Evolutionary conservation across 2,113 vertebrate genomes (phyloP).

Genomic region (Probosciger aterrimus): DNA sequence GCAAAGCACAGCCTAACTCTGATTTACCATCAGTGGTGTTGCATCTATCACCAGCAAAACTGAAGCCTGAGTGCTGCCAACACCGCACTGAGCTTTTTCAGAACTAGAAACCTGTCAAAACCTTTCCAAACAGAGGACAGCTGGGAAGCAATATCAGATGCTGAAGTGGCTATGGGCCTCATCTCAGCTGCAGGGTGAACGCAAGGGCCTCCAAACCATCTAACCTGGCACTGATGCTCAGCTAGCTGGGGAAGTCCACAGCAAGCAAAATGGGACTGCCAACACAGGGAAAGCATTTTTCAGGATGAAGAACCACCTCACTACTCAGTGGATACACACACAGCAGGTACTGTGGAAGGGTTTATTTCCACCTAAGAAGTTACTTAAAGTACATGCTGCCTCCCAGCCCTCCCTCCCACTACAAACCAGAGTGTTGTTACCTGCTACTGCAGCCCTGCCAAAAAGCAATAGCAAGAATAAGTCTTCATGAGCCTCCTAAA

Average conservation of each 20-base stretch:
- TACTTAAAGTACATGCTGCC: neutral
- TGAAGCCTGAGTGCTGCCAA: neutral
- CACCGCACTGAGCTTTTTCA: neutral
- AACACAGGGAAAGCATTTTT: neutral
- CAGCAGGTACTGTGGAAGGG: rapidly evolving
- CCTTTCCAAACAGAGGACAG: neutral
- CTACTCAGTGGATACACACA: neutral
- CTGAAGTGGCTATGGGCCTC: neutral
- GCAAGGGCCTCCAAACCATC: rapidly evolving
- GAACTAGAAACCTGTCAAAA: neutral
- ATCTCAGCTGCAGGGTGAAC: neutral
- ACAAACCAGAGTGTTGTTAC: neutral
- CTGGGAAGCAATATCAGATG: neutral
- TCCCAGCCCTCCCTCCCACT: neutral
- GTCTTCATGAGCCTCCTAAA: neutral
- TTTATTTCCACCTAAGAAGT: neutral
- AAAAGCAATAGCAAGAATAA: neutral
- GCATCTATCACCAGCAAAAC: neutral
- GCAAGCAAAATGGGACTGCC: neutral
- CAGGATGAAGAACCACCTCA: neutral
- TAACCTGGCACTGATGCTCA: neutral
- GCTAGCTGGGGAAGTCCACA: neutral
- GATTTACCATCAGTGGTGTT: neutral
- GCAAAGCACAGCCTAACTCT: neutral
- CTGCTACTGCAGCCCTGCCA: neutral